phyloP scores from a whole-genome alignment of 2,888 invertebrate species.

The Aphodius sticticus region DNA sequence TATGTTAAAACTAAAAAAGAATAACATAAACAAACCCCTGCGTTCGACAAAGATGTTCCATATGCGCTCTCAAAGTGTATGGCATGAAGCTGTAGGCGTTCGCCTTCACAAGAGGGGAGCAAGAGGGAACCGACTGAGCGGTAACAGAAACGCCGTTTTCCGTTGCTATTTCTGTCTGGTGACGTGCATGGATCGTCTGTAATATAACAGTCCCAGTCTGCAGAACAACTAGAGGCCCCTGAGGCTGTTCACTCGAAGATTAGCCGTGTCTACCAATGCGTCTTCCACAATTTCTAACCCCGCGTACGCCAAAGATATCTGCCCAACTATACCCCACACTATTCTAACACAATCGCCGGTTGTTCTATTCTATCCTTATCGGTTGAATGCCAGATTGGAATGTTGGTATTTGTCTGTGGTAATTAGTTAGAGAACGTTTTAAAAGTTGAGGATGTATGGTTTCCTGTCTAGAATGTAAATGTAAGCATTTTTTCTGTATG shows the following conservation, averaged over 20 bases:
- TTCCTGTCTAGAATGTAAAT: neutral
- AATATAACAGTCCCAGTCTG: neutral
- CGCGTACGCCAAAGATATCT: neutral
- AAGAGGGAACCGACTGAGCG: neutral
- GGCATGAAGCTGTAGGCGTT: neutral
- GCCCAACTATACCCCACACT: neutral
- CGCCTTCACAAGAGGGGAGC: neutral
- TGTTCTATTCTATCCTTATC: neutral
- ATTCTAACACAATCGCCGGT: neutral
- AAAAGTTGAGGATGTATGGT: neutral
- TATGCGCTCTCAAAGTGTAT: neutral
- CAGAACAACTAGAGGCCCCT: neutral
- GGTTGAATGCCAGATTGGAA: neutral
- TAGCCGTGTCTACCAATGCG: neutral
- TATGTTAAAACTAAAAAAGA: neutral
- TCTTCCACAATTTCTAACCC: neutral
- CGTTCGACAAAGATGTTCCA: neutral
- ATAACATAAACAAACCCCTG: neutral
- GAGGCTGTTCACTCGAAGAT: conserved; percentile 4
- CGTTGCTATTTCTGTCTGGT: conserved; percentile 4
- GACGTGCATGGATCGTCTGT: neutral
- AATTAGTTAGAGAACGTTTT: neutral
- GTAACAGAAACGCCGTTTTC: neutral
- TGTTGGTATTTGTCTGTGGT: neutral
- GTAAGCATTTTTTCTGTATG: neutral